These are phyloP conservation scores for Tangara arthus DNA, from an alignment of 2,797 vertebrate genomes.

Conservation along the genomic window DNA sequence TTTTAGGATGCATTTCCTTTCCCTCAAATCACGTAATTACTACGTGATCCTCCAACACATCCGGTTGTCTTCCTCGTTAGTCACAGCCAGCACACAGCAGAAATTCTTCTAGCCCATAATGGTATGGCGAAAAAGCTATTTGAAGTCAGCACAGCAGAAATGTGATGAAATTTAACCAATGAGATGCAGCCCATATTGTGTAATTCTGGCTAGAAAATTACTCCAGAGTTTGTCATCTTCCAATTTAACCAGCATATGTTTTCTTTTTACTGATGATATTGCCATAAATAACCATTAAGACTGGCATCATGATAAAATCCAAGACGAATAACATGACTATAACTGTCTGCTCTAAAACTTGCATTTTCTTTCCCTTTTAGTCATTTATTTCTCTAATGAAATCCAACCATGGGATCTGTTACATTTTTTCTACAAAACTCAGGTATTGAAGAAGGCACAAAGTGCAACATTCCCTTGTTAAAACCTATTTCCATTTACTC, in stretches of 20 bases:
- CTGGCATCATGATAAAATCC: neutral
- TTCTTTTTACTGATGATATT: neutral
- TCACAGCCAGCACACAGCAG: neutral
- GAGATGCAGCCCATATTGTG: neutral
- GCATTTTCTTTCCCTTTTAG: neutral
- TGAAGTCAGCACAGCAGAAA: neutral
- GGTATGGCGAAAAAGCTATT: neutral
- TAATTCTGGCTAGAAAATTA: neutral
- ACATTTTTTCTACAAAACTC: neutral
- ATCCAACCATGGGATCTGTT: neutral
- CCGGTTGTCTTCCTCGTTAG: neutral
- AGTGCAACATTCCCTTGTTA: neutral
- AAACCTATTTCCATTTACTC: neutral
- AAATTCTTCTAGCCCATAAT: neutral
- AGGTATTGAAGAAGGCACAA: neutral
- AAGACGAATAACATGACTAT: neutral
- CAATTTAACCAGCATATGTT: neutral
- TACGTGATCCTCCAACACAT: neutral
- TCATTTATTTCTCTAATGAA: neutral
- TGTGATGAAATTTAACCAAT: neutral
- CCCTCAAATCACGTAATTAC: neutral
- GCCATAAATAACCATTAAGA: neutral
- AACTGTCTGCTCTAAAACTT: neutral
- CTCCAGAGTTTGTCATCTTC: neutral
- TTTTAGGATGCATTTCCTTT: slow-evolving; percentile 33